phyloP scores from a whole-genome alignment of 2,888 invertebrate genomes.

The Pogonocherus hispidulus region DNA sequence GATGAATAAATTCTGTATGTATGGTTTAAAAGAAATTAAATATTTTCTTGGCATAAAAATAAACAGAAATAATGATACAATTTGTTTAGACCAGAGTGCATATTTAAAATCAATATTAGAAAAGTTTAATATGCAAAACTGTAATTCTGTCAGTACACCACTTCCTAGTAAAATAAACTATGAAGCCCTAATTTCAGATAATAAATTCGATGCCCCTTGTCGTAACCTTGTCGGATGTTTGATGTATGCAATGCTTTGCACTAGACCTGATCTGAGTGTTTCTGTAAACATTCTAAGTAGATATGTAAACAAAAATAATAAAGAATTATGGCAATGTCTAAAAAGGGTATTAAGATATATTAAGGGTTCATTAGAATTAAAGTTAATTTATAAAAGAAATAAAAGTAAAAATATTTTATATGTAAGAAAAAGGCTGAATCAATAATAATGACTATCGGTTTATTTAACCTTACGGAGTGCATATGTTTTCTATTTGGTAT shows the following conservation, averaged over 20 bases:
- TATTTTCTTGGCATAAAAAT: slow-evolving; percentile 33
- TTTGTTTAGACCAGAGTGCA: slow-evolving; percentile 28
- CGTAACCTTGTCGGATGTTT: slow-evolving; percentile 44
- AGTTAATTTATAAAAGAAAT: slow-evolving; percentile 49
- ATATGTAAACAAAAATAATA: slow-evolving; percentile 52
- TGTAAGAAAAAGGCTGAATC: too few species aligned
- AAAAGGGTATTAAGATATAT: slow-evolving; percentile 55
- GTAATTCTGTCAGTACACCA: slow-evolving; percentile 46
- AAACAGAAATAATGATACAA: slow-evolving; percentile 7
- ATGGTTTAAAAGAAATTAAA: background rate
- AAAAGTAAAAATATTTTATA: too few species aligned
- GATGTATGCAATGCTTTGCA: slow-evolving; percentile 47
- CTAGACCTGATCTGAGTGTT: slow-evolving; percentile 50
- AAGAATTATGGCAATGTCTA: slow-evolving; percentile 51
- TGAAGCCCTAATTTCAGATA: slow-evolving; percentile 49
- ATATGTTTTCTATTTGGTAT: too few species aligned
- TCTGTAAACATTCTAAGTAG: slow-evolving; percentile 53
- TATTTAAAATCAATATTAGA: slow-evolving; percentile 50
- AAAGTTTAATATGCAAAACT: slow-evolving; percentile 53
- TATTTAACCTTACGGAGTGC: too few species aligned
- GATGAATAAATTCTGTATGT: background rate
- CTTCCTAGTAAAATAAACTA: slow-evolving; percentile 51
- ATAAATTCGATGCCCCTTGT: slow-evolving; percentile 49
- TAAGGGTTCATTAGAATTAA: slow-evolving; percentile 53
- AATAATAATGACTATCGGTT: too few species aligned